Conservation (phyloP, 2,797 vertebrate species). For the Hoplostethus mediterraneus region DNA sequence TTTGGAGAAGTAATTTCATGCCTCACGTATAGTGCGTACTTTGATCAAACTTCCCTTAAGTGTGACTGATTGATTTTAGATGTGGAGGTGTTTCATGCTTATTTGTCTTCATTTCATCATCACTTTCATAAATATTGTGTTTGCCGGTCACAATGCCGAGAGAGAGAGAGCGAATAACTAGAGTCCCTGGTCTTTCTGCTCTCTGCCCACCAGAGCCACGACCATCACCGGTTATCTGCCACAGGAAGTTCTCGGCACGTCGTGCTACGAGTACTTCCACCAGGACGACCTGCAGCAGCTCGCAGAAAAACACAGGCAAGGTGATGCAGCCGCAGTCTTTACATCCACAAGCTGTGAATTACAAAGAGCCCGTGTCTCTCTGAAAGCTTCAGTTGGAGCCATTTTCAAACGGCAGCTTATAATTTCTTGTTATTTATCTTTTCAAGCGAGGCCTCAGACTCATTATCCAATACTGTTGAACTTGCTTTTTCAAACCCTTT, state of each 20-base stretch:
- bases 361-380: neutral
- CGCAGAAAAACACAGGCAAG: conserved; percentile 95
- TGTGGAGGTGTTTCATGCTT: neutral
- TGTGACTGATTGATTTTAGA: conserved; percentile 35
- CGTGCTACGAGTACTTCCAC: conserved; percentile 98
- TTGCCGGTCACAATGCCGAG: neutral
- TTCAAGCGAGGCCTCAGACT: neutral
- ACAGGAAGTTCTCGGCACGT: conserved; percentile 96
- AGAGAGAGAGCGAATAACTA: neutral
- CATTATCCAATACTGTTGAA: no score
- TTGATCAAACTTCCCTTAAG: conserved; percentile 17
- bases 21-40: conserved; percentile 54
- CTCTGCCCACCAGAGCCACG: conserved; percentile 86
- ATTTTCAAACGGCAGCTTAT: neutral
- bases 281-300: conserved; percentile 96
- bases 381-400: neutral
- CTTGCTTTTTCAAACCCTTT: no score
- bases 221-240: conserved; percentile 95
- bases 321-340: conserved; percentile 72
- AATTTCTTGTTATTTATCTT: neutral
- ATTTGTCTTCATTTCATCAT: neutral
- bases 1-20: conserved; percentile 68
- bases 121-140: neutral
- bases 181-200: neutral
- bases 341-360: neutral